phyloP scores from a whole-genome alignment of 1,140 invertebrate species.

The Apocrypta bakeri region DNA sequence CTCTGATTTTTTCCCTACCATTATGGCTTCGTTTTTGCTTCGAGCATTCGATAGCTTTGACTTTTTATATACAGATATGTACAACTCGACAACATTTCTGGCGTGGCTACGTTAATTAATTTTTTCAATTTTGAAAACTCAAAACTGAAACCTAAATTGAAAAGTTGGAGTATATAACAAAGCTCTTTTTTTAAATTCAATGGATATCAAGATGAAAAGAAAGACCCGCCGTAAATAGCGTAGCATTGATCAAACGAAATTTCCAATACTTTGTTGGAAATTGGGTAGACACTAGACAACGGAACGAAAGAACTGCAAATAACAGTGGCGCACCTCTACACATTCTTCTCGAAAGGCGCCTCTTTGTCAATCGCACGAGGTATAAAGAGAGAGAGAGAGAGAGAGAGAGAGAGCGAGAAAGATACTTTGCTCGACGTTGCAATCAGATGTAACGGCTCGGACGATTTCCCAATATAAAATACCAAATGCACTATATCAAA shows the following conservation, averaged over 20 bases:
- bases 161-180: too few species aligned
- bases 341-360: neutral
- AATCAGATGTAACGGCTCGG: conserved; percentile 5
- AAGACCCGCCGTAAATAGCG: neutral
- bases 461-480: conserved; percentile 30
- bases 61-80: too few species aligned
- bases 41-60: neutral
- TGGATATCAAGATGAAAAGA: neutral
- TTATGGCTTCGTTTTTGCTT: neutral
- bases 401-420: neutral
- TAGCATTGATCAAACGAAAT: conserved; percentile 25
- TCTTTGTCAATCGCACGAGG: conserved; percentile 20
- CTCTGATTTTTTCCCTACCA: conserved; percentile 3
- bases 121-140: too few species aligned
- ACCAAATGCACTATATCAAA: neutral
- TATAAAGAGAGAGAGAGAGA: neutral
- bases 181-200: too few species aligned
- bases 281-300: conserved; percentile 25
- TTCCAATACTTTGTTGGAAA: conserved; percentile 27
- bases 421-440: neutral
- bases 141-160: too few species aligned
- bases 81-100: too few species aligned
- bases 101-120: too few species aligned
- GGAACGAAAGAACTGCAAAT: conserved; percentile 23
- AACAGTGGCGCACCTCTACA: neutral